Evolutionary conservation across 1,140 invertebrate species (phyloP), one percentile per base, ranked within the genome.

Genomic region (Megalopta genalis): DNA sequence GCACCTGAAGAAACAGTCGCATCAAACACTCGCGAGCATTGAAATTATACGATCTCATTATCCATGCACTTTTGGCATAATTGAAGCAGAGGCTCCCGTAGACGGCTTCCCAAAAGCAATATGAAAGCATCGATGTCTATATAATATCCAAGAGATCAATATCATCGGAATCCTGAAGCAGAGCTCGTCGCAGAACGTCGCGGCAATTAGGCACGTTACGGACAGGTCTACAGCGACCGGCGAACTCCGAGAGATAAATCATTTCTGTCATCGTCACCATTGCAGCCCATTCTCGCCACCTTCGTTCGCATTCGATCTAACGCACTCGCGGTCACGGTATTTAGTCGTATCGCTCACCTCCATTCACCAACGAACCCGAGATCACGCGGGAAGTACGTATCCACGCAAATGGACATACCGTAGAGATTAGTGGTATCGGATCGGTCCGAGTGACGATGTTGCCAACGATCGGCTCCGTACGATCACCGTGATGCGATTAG

Each of bases 401-500:
- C 54, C 32, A 32, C 32, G 39, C n/a, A 42, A 68, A 9, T 59
- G 18, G 39, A 32, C 23, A n/a, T n/a, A n/a, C n/a, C 12, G 60
- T 72, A 78, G 60, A 64, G 37, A 65, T 27, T 72, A 42, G 37
- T 9, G 27, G 64, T 16, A 66, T 59, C 49, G 49, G 37, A 42
- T 5, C 8, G 10, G 69, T 32, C 27, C 4, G 12, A 60, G 62
- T n/a, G n/a, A 10, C 39, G 21, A n/a, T 65, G n/a, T 72, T 27
- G 37, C 4, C 21, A 42, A 46, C 46, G 7, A 63, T 57, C 39
- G 49, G 54, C n/a, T 18, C 14, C 23, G 72, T 76, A 68, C 32
- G 64, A 87, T 82, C 74, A 88, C 81, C 85, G 88, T 49, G 7
- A 9, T 2, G n/a, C 7, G 21, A 86, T 72, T 67, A 46, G 32